These are phyloP conservation scores for Drosophila biarmipes DNA, from an alignment of 1,140 invertebrate species.

Conservation along the genomic window DNA sequence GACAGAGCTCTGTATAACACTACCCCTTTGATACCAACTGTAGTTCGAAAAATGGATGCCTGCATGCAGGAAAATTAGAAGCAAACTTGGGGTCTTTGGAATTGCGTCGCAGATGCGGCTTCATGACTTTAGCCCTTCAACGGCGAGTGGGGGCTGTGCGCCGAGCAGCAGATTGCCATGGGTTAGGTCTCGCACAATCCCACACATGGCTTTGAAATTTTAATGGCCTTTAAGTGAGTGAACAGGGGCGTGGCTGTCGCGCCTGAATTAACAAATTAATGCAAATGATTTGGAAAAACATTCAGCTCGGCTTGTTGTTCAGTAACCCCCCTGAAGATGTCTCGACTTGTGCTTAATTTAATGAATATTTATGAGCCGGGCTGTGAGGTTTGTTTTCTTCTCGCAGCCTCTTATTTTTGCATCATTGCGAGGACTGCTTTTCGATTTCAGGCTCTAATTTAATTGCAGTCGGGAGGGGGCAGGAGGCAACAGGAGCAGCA, in stretches of 20 bases:
- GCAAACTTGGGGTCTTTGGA: conserved; percentile 40
- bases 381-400: conserved; percentile 27
- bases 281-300: conserved; percentile 62
- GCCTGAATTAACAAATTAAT: conserved; percentile 83
- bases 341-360: conserved; percentile 53
- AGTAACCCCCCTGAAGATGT: background rate
- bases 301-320: conserved; percentile 1
- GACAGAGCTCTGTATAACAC: background rate
- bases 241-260: conserved; percentile 60
- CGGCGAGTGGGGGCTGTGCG: background rate
- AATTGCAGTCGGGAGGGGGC: conserved; percentile 46
- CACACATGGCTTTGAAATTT: conserved; percentile 58
- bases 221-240: conserved; percentile 68
- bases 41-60: conserved; percentile 7
- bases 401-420: conserved; percentile 31
- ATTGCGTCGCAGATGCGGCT: conserved; percentile 38
- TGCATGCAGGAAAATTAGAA: conserved; percentile 50
- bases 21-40: conserved; percentile 7
- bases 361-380: conserved; percentile 76
- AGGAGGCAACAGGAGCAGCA: background rate
- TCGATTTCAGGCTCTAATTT: conserved; percentile 73
- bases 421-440: conserved; percentile 46
- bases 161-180: conserved; percentile 5
- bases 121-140: conserved; percentile 30
- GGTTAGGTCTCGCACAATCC: conserved; percentile 16